Base-by-base conservation (phyloP, 2,888 invertebrate species). In the Harpalus rubripes region DNA sequence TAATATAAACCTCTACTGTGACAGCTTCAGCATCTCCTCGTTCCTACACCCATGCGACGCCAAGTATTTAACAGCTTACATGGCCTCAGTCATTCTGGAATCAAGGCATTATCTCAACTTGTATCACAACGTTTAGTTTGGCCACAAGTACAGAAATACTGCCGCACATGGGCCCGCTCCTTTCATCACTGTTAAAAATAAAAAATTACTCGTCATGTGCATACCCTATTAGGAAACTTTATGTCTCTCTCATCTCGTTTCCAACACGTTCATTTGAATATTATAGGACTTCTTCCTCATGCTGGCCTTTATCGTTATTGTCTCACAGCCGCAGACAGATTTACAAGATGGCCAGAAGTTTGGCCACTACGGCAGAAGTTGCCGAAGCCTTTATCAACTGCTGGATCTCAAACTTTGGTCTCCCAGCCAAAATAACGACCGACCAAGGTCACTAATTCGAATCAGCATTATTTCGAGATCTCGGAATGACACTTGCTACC, bases 41-140 rank as follows among this genome's bases (percentile, higher is more conserved):
- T n/a, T 22, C 3, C 22, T 22, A 3, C 22, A 22, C 22, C 22
- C 22, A 22, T 22, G 22, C 22, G 22, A 22, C 22, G 22, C 3
- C 22, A 22, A 22, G 65, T 65, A 65, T 44, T 74, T 15, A 7
- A 74, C 8, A n/a, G 1, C 2, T 7, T 74, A 44, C 39, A 74
- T 18, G 10, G 41, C 44, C 44, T 74, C 22, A 22, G 16, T 15
- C 74, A 74, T 74, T 44, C 74, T 44, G 44, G 74, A n/a, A 32
- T 74, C 74, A 32, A 18, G 4, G 52, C 74, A 16, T 74, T 44
- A 6, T 39, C 52, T 8, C 15, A 44, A 52, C n/a, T 74, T n/a
- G 10, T 74, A 15, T 74, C 44, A 18, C n/a, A n/a, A n/a, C 74
- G 74, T 8, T 44, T 15, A 5, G 74, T 74, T 8, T 44, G 74